These are phyloP conservation scores for Anoplius nigerrimus DNA, from an alignment of 2,888 invertebrate species.

Conservation along the genomic window DNA sequence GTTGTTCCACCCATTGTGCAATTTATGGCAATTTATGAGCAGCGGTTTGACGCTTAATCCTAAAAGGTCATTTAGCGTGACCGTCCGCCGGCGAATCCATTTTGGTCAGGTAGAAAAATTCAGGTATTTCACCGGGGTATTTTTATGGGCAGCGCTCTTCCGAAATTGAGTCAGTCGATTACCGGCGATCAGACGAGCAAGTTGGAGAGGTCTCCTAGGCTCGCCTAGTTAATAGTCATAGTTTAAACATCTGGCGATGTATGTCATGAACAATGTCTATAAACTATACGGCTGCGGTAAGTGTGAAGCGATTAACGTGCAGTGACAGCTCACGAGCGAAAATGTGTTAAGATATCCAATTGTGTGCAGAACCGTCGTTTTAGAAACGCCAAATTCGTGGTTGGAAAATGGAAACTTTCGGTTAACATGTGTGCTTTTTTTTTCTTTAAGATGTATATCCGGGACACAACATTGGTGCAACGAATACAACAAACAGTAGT, in stretches of 20 bases:
- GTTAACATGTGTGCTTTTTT: background rate
- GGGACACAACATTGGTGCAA: conserved; percentile 63
- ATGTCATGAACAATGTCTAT: conserved; percentile 39
- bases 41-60: too few relatives aligned
- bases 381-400: too few relatives aligned
- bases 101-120: background rate
- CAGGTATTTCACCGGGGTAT: background rate
- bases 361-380: too few relatives aligned
- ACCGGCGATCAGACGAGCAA: background rate
- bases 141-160: background rate
- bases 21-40: too few relatives aligned
- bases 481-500: conserved; percentile 53
- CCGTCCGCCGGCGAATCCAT: too few relatives aligned
- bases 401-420: too few relatives aligned
- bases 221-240: background rate
- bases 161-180: background rate
- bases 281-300: conserved; percentile 36
- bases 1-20: too few relatives aligned
- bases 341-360: too few relatives aligned
- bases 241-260: conserved; percentile 33
- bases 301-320: conserved; percentile 9
- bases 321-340: too few relatives aligned
- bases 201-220: background rate
- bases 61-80: too few relatives aligned
- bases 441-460: conserved; percentile 63